These are phyloP conservation scores for Euleptes europaea DNA, from an alignment of 2,113 vertebrate genomes.

Conservation along the genomic window DNA sequence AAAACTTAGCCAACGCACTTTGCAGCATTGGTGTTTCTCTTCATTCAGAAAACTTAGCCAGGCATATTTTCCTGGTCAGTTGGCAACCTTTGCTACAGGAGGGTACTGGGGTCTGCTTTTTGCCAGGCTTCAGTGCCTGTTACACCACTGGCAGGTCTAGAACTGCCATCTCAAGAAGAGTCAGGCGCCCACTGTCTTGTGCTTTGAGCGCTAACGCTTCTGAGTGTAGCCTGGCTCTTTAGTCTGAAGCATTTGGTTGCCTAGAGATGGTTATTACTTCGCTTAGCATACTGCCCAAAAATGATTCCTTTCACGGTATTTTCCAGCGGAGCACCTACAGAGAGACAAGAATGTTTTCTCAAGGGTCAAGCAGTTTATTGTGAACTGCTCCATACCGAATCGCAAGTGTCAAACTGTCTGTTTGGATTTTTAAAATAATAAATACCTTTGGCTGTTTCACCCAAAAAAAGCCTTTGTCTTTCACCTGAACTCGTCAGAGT, in stretches of 20 bases:
- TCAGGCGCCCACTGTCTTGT: fast-evolving
- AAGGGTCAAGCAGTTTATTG: not conserved
- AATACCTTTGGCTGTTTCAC: not conserved
- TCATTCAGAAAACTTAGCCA: too few species aligned
- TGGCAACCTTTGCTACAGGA: too few species aligned
- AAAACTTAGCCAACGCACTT: too few species aligned
- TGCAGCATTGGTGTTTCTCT: too few species aligned
- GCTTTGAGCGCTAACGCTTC: not conserved
- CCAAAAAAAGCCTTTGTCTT: slow-evolving; percentile 2
- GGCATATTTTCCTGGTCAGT: too few species aligned
- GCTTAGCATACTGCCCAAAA: not conserved
- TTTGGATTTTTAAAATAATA: slow-evolving; percentile 14
- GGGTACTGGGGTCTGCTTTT: too few species aligned
- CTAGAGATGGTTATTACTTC: not conserved
- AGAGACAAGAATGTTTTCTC: not conserved
- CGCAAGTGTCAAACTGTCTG: not conserved
- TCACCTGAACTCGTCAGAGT: not conserved
- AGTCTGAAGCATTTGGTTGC: not conserved
- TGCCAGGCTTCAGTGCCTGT: too few species aligned
- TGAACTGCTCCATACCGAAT: not conserved
- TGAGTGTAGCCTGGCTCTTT: not conserved
- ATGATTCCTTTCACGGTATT: not conserved
- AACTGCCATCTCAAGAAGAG: not conserved
- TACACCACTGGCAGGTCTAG: too few species aligned
- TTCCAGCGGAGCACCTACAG: not conserved